Conservation (phyloP, 2,113 vertebrate genomes). For the Leucopsar rothschildi region DNA sequence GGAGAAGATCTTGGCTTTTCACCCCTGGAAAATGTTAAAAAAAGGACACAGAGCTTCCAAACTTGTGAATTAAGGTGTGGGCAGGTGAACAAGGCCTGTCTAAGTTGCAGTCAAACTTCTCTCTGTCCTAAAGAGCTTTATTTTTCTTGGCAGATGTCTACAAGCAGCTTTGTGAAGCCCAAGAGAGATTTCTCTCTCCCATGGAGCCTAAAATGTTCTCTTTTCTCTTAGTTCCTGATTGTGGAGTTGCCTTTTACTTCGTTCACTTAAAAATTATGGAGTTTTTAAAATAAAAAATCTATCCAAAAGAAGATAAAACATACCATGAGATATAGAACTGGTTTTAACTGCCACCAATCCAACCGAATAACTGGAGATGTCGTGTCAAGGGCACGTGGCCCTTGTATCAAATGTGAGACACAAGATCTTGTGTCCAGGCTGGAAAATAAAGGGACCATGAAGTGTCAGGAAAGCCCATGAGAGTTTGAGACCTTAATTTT, state of each 20-base stretch:
- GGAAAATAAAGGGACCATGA: background rate
- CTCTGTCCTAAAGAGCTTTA: background rate
- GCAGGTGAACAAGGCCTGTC: background rate
- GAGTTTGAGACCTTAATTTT: background rate
- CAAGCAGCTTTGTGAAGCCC: background rate
- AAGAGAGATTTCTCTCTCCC: background rate
- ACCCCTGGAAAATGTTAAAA: background rate
- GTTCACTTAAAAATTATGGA: background rate
- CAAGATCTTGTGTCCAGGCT: background rate
- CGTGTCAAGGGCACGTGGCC: rapidly evolving
- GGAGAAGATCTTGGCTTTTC: background rate
- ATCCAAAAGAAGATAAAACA: background rate
- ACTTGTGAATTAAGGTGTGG: background rate
- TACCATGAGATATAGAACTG: background rate
- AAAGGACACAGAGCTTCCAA: background rate
- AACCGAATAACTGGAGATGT: background rate
- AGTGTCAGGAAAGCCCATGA: background rate
- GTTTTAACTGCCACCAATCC: background rate
- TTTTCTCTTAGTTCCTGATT: background rate
- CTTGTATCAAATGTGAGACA: background rate
- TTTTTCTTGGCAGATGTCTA: background rate
- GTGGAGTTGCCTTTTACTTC: background rate
- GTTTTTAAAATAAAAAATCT: background rate
- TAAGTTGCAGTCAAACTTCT: background rate
- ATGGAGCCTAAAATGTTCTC: background rate